Evolutionary conservation across 1,140 invertebrate species (phyloP), one percentile per base, ranked within the genome.

Genomic region (Drosophila pallidifrons): DNA sequence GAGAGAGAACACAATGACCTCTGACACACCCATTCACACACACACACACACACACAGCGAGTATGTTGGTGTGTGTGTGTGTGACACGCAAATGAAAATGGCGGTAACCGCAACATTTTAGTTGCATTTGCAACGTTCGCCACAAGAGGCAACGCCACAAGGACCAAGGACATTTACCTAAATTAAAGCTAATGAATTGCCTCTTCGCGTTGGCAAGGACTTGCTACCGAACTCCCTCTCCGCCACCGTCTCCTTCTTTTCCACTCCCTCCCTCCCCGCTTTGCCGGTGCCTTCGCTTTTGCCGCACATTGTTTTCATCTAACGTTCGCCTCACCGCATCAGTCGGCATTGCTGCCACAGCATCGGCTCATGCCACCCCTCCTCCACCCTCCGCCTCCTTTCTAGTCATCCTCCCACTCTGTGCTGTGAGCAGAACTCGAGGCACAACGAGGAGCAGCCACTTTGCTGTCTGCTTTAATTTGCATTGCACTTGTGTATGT

Each of bases 151-250:
- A 85, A 75, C 81, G 81, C 85, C 85, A 77, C 85, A 89, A 89
- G 81, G 75, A 90, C 85, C 85, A 89, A 89, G 86, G 85, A 89
- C 85, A 89, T 89, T 89, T 89, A 89, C 85, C 85, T 90, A 89
- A 89, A 89, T 89, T 89, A 89, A 89, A 89, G 85, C 86, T 89
- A 89, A 89, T 89, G 83, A 88, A 88, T 88, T 88, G 83, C 83
- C 83, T 88, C 85, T 88, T 88, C 67, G 83, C 81, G 70, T 57
- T 73, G 61, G 51, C 65, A 75, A 63, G 55, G 57, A 75, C 45
- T 45, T 59, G 38, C 58, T 46, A n/a, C 55, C 47, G 67, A 20
- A 20, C 11, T 16, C 10, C 46, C 32, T 13, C 5, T 15, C 3
- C 49, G 5, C 2, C 5, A 5, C 30, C 32, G 32, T 16, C 15